Evolutionary conservation across 1,140 invertebrate genomes (phyloP).

Genomic region (fruit fly (Drosophila melanogaster)): Release_6_plus_ISO1_MT NT_033777.3:29189001-29189500

Average conservation of each 20-base stretch:
- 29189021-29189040: slow-evolving; percentile 81
- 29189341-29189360: slow-evolving; percentile 12
- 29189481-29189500: slow-evolving; percentile 53
- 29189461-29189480: slow-evolving; percentile 78
- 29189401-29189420: slow-evolving; percentile 13
- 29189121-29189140: too few relatives aligned
- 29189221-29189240: neutral
- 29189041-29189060: slow-evolving; percentile 60
- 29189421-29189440: slow-evolving; percentile 51
- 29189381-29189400: neutral
- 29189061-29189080: slow-evolving; percentile 41
- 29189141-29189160: too few relatives aligned
- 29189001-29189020: slow-evolving; percentile 79
- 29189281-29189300: slow-evolving; percentile 38
- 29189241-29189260: neutral
- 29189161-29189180: too few relatives aligned
- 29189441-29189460: slow-evolving; percentile 67
- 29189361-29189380: neutral
- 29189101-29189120: neutral
- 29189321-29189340: slow-evolving; percentile 67
- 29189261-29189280: slow-evolving; percentile 48
- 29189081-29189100: neutral
- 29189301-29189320: slow-evolving; percentile 74
- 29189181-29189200: neutral
- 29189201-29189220: neutral